phyloP scores from a whole-genome alignment of 1,140 invertebrate species.

The Protaetia brevitarsis region DNA sequence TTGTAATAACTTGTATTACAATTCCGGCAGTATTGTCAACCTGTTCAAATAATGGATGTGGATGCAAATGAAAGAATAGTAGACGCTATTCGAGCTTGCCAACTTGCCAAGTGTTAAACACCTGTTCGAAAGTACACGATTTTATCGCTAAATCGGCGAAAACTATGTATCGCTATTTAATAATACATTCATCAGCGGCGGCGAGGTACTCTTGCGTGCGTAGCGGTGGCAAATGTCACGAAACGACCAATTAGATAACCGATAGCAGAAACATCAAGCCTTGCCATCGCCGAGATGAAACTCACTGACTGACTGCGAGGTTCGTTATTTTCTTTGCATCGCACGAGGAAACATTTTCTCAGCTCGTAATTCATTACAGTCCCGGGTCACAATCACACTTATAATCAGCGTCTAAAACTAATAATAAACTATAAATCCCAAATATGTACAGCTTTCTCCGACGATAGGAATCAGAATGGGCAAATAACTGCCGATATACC shows the following conservation, averaged over 20 bases:
- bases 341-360: conserved; percentile 24
- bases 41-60: no score
- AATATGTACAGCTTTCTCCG: conserved; percentile 37
- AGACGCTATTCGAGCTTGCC: no score
- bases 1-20: no score
- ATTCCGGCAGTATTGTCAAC: no score
- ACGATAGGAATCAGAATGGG: conserved; percentile 33
- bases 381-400: conserved; percentile 26
- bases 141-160: neutral
- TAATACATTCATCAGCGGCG: neutral
- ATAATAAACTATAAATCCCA: conserved; percentile 39
- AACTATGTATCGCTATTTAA: neutral
- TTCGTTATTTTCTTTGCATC: conserved; percentile 5
- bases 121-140: neutral
- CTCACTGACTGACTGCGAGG: neutral
- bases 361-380: conserved; percentile 1
- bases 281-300: neutral
- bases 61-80: no score
- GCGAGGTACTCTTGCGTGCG: neutral
- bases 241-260: conserved; percentile 8
- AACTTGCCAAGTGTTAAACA: neutral
- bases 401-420: conserved; percentile 31
- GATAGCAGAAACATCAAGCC: conserved; percentile 3
- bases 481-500: conserved; percentile 35
- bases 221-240: neutral